phyloP scores from a whole-genome alignment of 2,113 vertebrate species.

The Propithecus coquereli region DNA sequence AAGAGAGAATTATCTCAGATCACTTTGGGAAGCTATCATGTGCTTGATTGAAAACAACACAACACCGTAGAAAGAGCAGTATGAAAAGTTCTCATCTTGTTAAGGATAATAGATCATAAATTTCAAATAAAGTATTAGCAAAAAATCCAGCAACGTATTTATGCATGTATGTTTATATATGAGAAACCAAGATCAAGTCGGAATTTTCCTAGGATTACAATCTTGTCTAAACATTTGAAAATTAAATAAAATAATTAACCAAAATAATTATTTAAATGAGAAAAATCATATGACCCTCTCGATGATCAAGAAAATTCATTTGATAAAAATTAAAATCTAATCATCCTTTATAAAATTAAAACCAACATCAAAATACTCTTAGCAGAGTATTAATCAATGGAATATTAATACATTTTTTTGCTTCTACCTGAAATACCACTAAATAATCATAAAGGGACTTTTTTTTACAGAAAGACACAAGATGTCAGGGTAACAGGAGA shows the following conservation, averaged over 20 bases:
- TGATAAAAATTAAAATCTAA: neutral
- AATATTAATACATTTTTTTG: neutral
- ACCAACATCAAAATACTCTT: neutral
- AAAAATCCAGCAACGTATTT: neutral
- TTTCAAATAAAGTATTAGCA: neutral
- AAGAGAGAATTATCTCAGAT: neutral
- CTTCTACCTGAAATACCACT: neutral
- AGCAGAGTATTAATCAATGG: neutral
- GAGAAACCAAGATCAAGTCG: neutral
- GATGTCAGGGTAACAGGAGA: too few relatives aligned
- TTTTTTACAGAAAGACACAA: neutral
- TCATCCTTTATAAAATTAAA: neutral
- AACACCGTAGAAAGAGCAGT: neutral
- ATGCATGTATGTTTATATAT: neutral
- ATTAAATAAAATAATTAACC: neutral
- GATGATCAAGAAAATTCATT: neutral
- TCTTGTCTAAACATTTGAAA: neutral
- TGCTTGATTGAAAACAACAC: neutral
- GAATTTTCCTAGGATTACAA: neutral
- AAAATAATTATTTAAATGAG: neutral
- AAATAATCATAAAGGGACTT: neutral
- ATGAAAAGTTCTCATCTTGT: neutral
- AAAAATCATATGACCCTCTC: neutral
- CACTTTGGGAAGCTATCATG: neutral
- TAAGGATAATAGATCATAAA: neutral